These are phyloP conservation scores for Crax fasciolata DNA, from an alignment of 2,797 vertebrate species.

Conservation along the genomic window DNA sequence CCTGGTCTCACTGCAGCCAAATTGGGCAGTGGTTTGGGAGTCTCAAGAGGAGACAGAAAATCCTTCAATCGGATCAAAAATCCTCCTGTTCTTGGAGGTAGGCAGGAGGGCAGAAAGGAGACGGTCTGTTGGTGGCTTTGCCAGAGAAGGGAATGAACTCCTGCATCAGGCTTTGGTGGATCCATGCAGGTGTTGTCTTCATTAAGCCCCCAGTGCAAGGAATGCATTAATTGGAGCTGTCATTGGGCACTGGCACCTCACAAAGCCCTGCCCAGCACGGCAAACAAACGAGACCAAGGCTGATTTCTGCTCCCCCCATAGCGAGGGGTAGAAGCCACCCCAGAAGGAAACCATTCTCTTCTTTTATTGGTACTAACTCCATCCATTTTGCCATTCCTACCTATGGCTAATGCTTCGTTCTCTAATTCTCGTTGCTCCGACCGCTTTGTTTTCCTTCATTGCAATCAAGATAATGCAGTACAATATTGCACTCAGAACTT, in stretches of 20 bases:
- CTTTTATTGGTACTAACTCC: background rate
- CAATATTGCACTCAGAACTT: slow-evolving; percentile 65
- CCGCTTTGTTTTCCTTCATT: slow-evolving; percentile 49
- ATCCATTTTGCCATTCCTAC: background rate
- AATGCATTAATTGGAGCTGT: background rate
- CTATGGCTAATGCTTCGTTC: background rate
- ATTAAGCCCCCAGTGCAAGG: background rate
- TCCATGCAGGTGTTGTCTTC: background rate
- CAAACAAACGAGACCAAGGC: background rate
- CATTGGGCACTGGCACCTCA: background rate
- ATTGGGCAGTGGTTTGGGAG: background rate
- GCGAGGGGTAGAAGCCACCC: background rate
- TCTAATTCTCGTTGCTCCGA: slow-evolving; percentile 12
- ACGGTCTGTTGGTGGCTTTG: background rate
- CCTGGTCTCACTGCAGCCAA: background rate
- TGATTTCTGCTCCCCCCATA: background rate
- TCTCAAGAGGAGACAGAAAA: background rate
- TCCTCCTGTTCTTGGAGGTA: background rate
- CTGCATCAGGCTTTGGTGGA: fast-evolving
- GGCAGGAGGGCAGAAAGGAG: background rate
- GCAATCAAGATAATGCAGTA: slow-evolving; percentile 73
- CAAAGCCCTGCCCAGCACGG: background rate
- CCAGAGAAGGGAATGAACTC: background rate
- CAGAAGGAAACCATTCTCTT: background rate
- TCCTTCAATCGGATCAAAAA: background rate